Evolutionary conservation across 2,797 vertebrate species (phyloP).

Genomic region (Malacoctenus gilli): DNA sequence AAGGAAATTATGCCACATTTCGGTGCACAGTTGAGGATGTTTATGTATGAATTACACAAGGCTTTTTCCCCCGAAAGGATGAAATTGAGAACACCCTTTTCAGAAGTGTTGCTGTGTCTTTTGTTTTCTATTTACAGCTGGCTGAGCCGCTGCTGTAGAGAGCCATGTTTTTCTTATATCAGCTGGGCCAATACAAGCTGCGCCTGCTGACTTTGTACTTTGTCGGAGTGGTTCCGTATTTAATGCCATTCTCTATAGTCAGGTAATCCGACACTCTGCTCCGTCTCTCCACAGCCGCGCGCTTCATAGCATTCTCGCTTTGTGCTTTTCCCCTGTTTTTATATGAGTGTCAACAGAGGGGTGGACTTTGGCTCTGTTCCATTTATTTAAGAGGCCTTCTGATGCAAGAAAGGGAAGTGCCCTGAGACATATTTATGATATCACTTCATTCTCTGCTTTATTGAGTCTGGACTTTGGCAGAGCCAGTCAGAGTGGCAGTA

Average conservation of each 20-base stretch:
- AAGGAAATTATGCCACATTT: too few relatives aligned
- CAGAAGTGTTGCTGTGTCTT: slow-evolving; percentile 30
- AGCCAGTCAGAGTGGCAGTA: too few relatives aligned
- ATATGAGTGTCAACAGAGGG: slow-evolving; percentile 22
- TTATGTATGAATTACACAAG: slow-evolving; percentile 46
- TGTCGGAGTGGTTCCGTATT: slow-evolving; percentile 53
- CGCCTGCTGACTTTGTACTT: slow-evolving; percentile 58
- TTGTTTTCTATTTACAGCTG: slow-evolving; percentile 54
- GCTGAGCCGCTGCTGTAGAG: slow-evolving; percentile 45
- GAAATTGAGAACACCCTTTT: slow-evolving; percentile 38
- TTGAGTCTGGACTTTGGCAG: too few relatives aligned
- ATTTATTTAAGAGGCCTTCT: slow-evolving; percentile 16
- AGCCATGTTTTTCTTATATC: slow-evolving; percentile 54
- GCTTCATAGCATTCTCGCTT: slow-evolving; percentile 27
- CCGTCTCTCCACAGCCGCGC: slow-evolving; percentile 29
- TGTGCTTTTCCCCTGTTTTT: slow-evolving; percentile 9
- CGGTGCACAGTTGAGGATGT: slow-evolving; percentile 20
- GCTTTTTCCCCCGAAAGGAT: slow-evolving; percentile 35
- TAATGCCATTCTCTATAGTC: slow-evolving; percentile 58
- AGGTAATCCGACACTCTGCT: slow-evolving; percentile 55
- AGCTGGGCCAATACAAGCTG: slow-evolving; percentile 27
- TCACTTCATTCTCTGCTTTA: too few relatives aligned
- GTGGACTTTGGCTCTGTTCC: slow-evolving; percentile 34
- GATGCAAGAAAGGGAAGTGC: slow-evolving; percentile 16
- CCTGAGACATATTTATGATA: too few relatives aligned